Conservation (phyloP, 2,888 invertebrate species). For the Fragum sueziense region DNA sequence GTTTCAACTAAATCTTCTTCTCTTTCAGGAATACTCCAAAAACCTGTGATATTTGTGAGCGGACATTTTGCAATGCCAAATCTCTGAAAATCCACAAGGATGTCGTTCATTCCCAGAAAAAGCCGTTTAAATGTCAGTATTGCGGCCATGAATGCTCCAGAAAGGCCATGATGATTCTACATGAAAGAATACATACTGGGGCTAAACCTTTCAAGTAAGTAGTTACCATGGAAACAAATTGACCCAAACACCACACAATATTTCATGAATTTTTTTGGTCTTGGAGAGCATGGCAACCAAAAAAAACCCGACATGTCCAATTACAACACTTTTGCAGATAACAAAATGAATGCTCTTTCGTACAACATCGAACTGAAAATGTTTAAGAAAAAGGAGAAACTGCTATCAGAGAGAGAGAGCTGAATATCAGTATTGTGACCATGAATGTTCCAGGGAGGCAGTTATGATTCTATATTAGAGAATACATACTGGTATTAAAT, state of each 20-base stretch:
- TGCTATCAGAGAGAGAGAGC: no score
- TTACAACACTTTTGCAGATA: no score
- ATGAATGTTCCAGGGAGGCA: slow-evolving; percentile 87
- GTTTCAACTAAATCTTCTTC: neutral
- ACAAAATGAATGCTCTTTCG: no score
- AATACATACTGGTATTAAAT: slow-evolving; percentile 90
- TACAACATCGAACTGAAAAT: neutral
- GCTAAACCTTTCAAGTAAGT: slow-evolving; percentile 88
- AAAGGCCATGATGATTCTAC: slow-evolving; percentile 87
- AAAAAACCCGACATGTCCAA: no score
- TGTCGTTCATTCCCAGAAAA: slow-evolving; percentile 87
- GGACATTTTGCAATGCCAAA: slow-evolving; percentile 85
- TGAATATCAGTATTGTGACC: slow-evolving; percentile 88
- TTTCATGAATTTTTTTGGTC: no score
- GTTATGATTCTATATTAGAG: slow-evolving; percentile 88
- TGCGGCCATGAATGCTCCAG: slow-evolving; percentile 88
- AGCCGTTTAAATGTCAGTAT: slow-evolving; percentile 86
- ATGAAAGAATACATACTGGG: slow-evolving; percentile 88
- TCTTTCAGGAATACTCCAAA: slow-evolving; percentile 77
- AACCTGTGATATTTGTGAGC: slow-evolving; percentile 86
- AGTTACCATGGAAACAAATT: neutral
- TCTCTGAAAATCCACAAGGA: slow-evolving; percentile 81
- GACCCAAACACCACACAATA: no score
- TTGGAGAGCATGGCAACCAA: no score
- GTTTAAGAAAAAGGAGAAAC: neutral